Conservation (phyloP, 1,140 invertebrate species). For the Nixonia krombeini region DNA sequence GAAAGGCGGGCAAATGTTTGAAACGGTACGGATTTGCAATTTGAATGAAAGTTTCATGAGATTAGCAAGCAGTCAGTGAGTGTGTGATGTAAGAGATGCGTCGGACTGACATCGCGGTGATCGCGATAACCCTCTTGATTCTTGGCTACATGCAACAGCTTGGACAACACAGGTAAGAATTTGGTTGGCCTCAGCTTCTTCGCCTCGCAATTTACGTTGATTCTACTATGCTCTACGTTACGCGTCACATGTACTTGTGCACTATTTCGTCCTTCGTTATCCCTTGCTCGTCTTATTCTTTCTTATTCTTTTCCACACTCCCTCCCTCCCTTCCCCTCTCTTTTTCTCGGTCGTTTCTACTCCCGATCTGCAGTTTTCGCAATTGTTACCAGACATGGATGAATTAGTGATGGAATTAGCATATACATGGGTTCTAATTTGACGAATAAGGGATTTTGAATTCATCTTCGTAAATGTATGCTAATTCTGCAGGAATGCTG, state of each 20-base stretch:
- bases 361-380: neutral
- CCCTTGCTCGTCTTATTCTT: too few relatives aligned
- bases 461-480: constrained; percentile 1
- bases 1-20: constrained; percentile 21
- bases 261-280: too few relatives aligned
- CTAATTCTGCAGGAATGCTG: neutral
- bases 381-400: neutral
- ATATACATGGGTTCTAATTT: neutral
- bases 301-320: too few relatives aligned
- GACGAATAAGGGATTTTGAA: constrained; percentile 2
- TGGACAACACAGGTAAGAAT: constrained; percentile 63
- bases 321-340: too few relatives aligned
- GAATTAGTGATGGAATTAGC: neutral
- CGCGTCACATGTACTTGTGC: constrained; percentile 31
- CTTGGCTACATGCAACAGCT: constrained; percentile 67
- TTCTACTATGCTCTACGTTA: constrained; percentile 21
- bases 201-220: constrained; percentile 21
- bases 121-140: constrained; percentile 70
- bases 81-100: constrained; percentile 72
- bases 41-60: constrained; percentile 53
- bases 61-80: constrained; percentile 61
- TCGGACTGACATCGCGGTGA: constrained; percentile 70
- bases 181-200: too few relatives aligned
- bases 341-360: neutral
- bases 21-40: constrained; percentile 30